Evolutionary conservation across 2,888 invertebrate genomes (phyloP).

Genomic region (Lucinisca nassula): DNA sequence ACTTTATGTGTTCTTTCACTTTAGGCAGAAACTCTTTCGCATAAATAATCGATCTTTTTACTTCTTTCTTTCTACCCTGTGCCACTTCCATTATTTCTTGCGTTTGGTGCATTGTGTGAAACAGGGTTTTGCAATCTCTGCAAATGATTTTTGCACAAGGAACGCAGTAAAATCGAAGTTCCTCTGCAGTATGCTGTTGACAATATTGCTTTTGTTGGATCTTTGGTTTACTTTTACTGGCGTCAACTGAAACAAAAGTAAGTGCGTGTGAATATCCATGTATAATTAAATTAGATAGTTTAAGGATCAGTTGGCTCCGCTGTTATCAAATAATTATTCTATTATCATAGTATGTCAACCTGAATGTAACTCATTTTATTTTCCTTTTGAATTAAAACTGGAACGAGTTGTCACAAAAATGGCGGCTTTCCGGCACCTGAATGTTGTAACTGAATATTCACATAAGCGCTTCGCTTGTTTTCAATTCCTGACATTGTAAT

Average conservation of each 20-base stretch:
- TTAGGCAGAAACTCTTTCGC: slow-evolving; percentile 62
- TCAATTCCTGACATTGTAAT: too few species aligned
- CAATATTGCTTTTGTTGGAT: slow-evolving; percentile 69
- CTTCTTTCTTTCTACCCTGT: slow-evolving; percentile 57
- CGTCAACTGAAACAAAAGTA: slow-evolving; percentile 48
- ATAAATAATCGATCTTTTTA: slow-evolving; percentile 53
- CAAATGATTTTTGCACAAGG: slow-evolving; percentile 70
- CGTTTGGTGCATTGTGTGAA: slow-evolving; percentile 67
- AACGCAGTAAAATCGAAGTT: slow-evolving; percentile 66
- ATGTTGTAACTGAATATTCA: too few species aligned
- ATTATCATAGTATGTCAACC: too few species aligned
- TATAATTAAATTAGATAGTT: too few species aligned
- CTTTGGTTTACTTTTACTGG: slow-evolving; percentile 60
- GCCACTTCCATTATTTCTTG: slow-evolving; percentile 66
- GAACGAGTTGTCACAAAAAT: too few species aligned
- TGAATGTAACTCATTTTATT: too few species aligned
- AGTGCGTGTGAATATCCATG: too few species aligned
- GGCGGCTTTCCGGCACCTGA: too few species aligned
- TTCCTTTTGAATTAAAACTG: too few species aligned
- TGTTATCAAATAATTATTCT: too few species aligned
- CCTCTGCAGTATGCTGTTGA: slow-evolving; percentile 58
- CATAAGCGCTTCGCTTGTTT: too few species aligned
- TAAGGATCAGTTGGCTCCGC: too few species aligned
- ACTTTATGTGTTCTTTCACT: slow-evolving; percentile 55
- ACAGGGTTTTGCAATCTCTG: slow-evolving; percentile 66